Conservation (phyloP, 92 coral and sea anemone species). For the Porites divaricata region DNA sequence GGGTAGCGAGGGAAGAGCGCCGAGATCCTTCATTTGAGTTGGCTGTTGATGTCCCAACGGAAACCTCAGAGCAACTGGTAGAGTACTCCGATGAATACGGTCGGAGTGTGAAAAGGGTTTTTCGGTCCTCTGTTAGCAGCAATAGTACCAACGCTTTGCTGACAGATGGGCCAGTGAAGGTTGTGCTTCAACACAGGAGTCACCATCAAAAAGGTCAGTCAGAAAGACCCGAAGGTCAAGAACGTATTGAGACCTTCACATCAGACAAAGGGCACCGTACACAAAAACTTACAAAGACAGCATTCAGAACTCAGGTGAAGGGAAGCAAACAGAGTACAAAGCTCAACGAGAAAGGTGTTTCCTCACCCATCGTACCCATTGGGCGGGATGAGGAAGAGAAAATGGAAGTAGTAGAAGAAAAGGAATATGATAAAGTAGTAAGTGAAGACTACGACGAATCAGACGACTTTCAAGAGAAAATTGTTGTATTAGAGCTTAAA, state of each 20-base stretch:
- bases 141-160: slow-evolving; percentile 47
- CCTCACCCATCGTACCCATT: neutral
- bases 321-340: neutral
- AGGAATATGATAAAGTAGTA: neutral
- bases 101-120: slow-evolving; percentile 58
- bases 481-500: slow-evolving; percentile 25
- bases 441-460: neutral
- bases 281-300: slow-evolving; percentile 31
- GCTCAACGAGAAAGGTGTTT: neutral
- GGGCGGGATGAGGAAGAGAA: neutral
- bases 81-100: slow-evolving; percentile 81
- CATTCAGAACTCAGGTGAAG: slow-evolving; percentile 24
- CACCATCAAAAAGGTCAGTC: neutral
- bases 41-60: slow-evolving; percentile 32
- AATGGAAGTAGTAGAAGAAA: neutral
- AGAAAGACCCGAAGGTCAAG: slow-evolving; percentile 24
- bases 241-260: slow-evolving; percentile 30
- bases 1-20: slow-evolving; percentile 29
- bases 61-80: slow-evolving; percentile 44
- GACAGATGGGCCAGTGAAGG: slow-evolving; percentile 47
- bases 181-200: slow-evolving; percentile 60
- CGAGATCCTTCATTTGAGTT: neutral
- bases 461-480: slow-evolving; percentile 25
- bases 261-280: slow-evolving; percentile 23
- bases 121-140: slow-evolving; percentile 60